Base-by-base conservation (phyloP, 53 echinoderm and acorn worm species). In the Echinometra lucunter region DNA sequence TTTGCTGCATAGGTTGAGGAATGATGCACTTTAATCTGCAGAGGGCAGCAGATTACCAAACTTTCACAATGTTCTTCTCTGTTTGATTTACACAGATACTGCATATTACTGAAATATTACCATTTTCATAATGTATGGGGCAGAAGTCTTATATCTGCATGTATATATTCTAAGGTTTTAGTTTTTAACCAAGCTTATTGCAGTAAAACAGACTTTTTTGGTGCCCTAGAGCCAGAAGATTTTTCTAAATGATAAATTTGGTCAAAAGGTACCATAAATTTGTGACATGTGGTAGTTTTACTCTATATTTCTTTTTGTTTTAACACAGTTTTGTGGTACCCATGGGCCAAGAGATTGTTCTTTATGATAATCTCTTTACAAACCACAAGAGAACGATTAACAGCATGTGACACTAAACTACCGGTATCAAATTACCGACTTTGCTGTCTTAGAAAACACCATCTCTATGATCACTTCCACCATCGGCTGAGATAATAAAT, bases 361-460 rank as follows among this genome's bases (percentile, higher is more conserved):
- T 81, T 81, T 0, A 23, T 23, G 81, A 81, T 81, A 81, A 44
- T 88, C 88, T 55, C 88, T 57, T 56, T 57, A 88, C 15, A 35
- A 6, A 88, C 55, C 88, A 28, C 88, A 27, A 57, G 88, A 88
- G 88, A 44, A 19, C 15, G 55, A 56, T 34, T 53, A 56, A 88
- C 30, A n/a, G 56, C 53, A 56, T 88, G 55, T 88, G 88, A 88
- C 88, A 88, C 57, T 56, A 88, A 57, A 88, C 88, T 56, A 88
- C 88, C 88, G 57, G 88, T 88, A 30, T 88, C 88, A 57, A 32
- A 25, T 88, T 88, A 88, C 88, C 2, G 23, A n/a, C 88, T 30
- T 28, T 57, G 88, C 38, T 88, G 88, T 53, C 88, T 88, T 23
- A 88, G 88, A 88, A 88, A 88, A 57, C 88, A 57, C 57, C 56